A percentile compares a stretch with the other conserved stretches of the same genome.
phyloP scores from a whole-genome alignment of 2,113 vertebrate species.

The Alaudala cheleensis region DNA sequence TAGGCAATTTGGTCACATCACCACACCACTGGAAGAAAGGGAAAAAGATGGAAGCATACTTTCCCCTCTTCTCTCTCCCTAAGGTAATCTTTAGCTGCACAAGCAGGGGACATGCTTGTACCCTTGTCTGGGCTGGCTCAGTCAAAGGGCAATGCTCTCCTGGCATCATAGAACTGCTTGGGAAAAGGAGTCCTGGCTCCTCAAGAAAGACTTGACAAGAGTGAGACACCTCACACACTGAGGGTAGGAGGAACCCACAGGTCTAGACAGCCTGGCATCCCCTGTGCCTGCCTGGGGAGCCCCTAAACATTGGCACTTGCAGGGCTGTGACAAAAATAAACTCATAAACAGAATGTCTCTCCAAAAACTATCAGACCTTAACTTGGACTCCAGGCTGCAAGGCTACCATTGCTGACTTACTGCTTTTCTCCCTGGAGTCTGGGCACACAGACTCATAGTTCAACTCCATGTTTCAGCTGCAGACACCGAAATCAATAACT shows the following conservation, averaged over 20 bases:
- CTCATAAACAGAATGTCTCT: not conserved
- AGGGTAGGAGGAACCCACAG: not conserved
- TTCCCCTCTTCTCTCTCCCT: not conserved
- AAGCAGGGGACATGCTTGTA: not conserved
- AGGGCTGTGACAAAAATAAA: not conserved
- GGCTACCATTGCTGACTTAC: not conserved
- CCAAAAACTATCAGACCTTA: not conserved
- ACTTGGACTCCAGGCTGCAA: not conserved
- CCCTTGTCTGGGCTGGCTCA: not conserved
- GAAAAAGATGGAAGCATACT: not conserved
- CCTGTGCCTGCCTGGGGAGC: not conserved
- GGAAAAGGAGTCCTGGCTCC: not conserved
- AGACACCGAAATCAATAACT: not conserved
- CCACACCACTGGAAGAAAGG: not conserved
- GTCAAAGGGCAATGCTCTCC: not conserved
- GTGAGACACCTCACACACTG: not conserved
- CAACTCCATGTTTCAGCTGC: not conserved
- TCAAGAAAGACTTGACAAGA: not conserved
- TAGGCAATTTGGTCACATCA: not conserved
- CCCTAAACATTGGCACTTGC: rapidly evolving
- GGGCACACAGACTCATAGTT: not conserved
- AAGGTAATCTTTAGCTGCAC: not conserved
- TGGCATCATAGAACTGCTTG: not conserved
- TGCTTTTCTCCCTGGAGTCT: not conserved
- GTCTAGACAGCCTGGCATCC: not conserved